Conservation (phyloP, 2,113 vertebrate species). For the Psilopogon haemacephalus region DNA sequence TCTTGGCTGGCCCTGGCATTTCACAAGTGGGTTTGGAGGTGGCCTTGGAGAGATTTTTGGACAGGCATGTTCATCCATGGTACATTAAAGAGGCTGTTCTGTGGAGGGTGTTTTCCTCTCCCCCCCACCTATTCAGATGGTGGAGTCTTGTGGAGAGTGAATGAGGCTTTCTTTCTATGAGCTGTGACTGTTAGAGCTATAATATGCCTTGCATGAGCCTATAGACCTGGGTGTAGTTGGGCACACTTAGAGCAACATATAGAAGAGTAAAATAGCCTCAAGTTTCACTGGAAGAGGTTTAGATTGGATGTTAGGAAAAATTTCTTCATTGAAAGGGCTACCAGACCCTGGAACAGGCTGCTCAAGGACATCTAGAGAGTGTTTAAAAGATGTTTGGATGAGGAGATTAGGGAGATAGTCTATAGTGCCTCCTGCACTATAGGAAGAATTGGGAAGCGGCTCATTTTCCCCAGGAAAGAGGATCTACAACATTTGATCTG, state of each 20-base stretch:
- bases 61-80: rapidly evolving
- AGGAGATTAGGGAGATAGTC: too few species aligned
- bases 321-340: too few species aligned
- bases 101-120: not conserved
- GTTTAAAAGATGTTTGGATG: too few species aligned
- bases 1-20: rapidly evolving
- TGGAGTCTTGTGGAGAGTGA: not conserved
- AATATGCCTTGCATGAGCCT: rapidly evolving
- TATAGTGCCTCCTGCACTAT: not conserved
- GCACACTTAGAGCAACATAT: too few species aligned
- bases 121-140: not conserved
- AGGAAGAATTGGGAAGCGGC: not conserved
- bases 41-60: not conserved
- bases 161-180: not conserved
- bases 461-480: not conserved
- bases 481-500: too few species aligned
- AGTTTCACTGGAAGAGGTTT: too few species aligned
- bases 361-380: too few species aligned
- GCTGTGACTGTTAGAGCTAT: not conserved
- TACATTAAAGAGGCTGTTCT: rapidly evolving
- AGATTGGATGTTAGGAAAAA: too few species aligned
- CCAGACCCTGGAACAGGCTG: too few species aligned
- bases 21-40: not conserved
- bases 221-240: rapidly evolving
- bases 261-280: not conserved